phyloP scores from a whole-genome alignment of 1,140 invertebrate genomes.

The Nebria ingens region DNA sequence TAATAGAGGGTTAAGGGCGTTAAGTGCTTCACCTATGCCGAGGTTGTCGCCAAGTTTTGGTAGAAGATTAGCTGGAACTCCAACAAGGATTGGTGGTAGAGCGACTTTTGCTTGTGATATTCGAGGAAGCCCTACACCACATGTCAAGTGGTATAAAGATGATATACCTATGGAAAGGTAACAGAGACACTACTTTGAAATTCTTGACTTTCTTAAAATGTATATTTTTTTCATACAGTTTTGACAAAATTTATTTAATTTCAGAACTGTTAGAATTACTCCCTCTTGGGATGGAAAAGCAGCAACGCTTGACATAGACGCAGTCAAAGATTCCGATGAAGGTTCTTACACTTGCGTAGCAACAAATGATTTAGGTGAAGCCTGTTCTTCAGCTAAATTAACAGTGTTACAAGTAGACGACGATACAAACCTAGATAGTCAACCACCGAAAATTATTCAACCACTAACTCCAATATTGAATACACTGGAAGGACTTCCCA shows the following conservation, averaged over 20 bases:
- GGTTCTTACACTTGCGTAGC: conserved; percentile 64
- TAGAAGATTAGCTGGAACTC: conserved; percentile 34
- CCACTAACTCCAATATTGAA: conserved; percentile 35
- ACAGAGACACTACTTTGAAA: background rate
- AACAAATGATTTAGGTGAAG: conserved; percentile 50
- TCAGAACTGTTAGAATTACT: conserved; percentile 28
- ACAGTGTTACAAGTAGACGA: conserved; percentile 19
- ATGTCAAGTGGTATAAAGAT: conserved; percentile 51
- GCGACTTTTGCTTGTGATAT: conserved; percentile 46
- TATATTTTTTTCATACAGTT: background rate
- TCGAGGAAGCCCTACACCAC: conserved; percentile 44
- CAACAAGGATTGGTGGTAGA: conserved; percentile 40
- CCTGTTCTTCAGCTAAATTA: conserved; percentile 19
- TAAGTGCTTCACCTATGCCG: conserved; percentile 34
- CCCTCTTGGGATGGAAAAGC: conserved; percentile 33
- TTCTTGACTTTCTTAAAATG: background rate
- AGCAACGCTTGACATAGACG: conserved; percentile 40
- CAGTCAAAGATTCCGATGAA: conserved; percentile 40
- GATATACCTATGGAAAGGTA: conserved; percentile 36
- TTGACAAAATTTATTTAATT: background rate
- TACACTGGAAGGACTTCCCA: conserved; percentile 49
- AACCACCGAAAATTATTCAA: conserved; percentile 23
- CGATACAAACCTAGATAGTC: conserved; percentile 15
- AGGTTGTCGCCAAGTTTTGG: conserved; percentile 30
- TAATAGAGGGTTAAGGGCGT: conserved; percentile 32